phyloP scores from a whole-genome alignment of 2,888 invertebrate genomes.

The Drosophila niveifrons region DNA sequence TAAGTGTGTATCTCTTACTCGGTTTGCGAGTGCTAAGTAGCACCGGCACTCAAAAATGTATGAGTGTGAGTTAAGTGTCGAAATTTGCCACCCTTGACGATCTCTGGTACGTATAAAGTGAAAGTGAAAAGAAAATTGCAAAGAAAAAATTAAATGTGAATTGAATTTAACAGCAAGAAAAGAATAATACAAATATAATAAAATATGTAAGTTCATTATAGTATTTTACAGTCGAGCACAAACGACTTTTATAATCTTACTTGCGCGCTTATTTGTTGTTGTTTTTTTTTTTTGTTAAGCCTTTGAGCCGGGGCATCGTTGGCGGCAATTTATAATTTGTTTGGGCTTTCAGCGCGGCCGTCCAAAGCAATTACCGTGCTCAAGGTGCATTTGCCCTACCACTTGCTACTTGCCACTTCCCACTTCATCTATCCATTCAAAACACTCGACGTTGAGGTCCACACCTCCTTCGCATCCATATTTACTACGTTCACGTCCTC shows the following conservation, averaged over 20 bases:
- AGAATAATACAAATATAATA: no score
- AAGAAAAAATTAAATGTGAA: no score
- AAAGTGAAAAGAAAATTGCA: no score
- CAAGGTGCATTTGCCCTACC: slow-evolving; percentile 47
- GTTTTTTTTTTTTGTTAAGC: slow-evolving; percentile 37
- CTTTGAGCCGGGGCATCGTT: slow-evolving; percentile 53
- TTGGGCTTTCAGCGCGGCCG: slow-evolving; percentile 74
- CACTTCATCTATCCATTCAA: no score
- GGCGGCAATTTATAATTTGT: slow-evolving; percentile 72
- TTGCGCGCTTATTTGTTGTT: not conserved
- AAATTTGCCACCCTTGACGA: no score
- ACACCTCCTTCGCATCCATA: not conserved
- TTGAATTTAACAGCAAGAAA: no score
- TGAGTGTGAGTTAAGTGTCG: no score
- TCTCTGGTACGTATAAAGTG: no score
- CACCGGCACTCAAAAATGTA: no score
- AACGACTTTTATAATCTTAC: not conserved
- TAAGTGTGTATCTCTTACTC: no score
- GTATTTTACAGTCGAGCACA: not conserved
- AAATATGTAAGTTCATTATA: no score
- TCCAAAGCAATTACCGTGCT: slow-evolving; percentile 71
- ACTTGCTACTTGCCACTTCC: not conserved
- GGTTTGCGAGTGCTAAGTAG: no score
- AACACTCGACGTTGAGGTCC: not conserved
- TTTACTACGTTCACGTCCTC: not conserved